Evolutionary conservation across 1,140 invertebrate genomes (phyloP), one percentile per base, ranked within the genome.

Genomic region (Rhagoletis zephyria): DNA sequence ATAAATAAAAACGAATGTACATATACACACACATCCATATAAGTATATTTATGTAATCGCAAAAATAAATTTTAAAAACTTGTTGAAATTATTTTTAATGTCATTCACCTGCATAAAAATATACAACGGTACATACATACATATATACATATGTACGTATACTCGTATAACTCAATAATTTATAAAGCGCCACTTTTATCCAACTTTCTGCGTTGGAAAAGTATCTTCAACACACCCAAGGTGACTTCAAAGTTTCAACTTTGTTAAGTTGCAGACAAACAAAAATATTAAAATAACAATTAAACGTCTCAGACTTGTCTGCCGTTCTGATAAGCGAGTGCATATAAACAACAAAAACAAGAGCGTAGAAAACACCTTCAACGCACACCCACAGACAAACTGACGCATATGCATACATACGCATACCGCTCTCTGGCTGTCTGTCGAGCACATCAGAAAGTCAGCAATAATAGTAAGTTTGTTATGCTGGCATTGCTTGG

Each of bases 251-350:
- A 81, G 48, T 51, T 81, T 56, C 45, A 81, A 81, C 74, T 81
- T 81, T 30, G 30, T 81, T 19, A 81, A 81, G 74, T 81, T 81
- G 74, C n/a, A 81, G 48, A 81, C 74, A 81, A 81, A 81, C 74
- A 81, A 81, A 81, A 56, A 42, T 48, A 81, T 81, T 81, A 81
- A 81, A 81, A 81, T 48, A 42, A 81, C 74, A 81, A 81, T 81
- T 81, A 81, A 77, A 81, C 74, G 74, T 81, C 74, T 81, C 74
- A 81, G 74, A 81, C 74, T 30, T 81, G 74, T 81, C 74, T 81
- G 74, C 74, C 74, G 56, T 42, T 12, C 51, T 81, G 74, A 81
- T 81, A 81, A 81, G 74, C 74, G 4, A 63, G 2, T 14, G 51
- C 51, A 56, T 56, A 56, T 56, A 5, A 56, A 56, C 51, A 56